phyloP scores from a whole-genome alignment of 2,113 vertebrate species.

The Daboia siamensis region DNA sequence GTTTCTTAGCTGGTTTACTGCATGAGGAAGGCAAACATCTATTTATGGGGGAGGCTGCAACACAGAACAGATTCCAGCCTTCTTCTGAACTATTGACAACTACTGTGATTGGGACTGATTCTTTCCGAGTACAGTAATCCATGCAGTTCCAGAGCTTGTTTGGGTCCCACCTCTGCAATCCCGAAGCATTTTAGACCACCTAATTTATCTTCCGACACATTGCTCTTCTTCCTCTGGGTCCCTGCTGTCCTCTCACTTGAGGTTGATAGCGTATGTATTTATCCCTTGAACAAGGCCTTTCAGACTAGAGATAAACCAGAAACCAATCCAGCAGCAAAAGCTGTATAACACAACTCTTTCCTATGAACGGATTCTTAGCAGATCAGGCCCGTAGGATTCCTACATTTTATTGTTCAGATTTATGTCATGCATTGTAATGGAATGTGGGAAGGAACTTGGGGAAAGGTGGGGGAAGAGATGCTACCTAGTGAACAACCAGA shows the following conservation, averaged over 20 bases:
- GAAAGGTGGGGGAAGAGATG: not conserved
- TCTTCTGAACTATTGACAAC: not conserved
- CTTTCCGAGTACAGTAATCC: not conserved
- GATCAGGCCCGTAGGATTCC: not conserved
- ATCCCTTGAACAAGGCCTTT: not conserved
- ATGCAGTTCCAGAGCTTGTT: not conserved
- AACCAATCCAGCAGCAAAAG: conserved; percentile 1
- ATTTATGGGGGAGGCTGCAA: not conserved
- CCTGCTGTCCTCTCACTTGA: not conserved
- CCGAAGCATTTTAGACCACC: not conserved
- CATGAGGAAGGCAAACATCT: not conserved
- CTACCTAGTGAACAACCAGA: not conserved
- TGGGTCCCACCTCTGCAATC: not conserved
- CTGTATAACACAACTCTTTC: not conserved
- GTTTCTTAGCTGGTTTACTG: not conserved
- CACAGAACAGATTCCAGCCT: not conserved
- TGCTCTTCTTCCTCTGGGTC: not conserved
- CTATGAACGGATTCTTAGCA: not conserved
- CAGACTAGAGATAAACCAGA: not conserved
- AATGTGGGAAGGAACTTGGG: not conserved
- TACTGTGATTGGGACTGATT: not conserved
- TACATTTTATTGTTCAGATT: conserved; percentile 22
- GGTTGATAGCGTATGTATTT: not conserved
- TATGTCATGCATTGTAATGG: not conserved
- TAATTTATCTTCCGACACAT: not conserved